phyloP scores from a whole-genome alignment of 1,140 invertebrate genomes.

The Trachelipus rathkii region DNA sequence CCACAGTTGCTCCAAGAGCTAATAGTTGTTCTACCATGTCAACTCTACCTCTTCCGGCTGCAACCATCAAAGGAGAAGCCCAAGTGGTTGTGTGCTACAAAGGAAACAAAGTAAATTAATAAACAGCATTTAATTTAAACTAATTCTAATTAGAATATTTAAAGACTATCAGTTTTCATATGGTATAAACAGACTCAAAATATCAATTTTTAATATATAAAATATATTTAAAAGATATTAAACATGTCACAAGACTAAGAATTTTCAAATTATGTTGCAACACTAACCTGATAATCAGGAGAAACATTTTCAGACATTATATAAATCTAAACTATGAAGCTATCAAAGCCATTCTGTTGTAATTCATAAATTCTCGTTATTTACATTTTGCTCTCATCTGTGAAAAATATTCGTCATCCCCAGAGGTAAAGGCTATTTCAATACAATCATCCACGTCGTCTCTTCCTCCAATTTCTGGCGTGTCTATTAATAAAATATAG shows the following conservation, averaged over 20 bases:
- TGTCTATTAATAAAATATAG: background rate
- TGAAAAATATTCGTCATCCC: conserved; percentile 60
- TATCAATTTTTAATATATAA: too few species aligned
- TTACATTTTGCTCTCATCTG: too few species aligned
- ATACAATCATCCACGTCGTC: conserved; percentile 61
- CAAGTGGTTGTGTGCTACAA: conserved; percentile 62
- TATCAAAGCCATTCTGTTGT: too few species aligned
- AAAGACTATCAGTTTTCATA: background rate
- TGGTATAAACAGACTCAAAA: background rate
- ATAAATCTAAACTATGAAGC: too few species aligned
- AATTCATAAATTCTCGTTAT: too few species aligned
- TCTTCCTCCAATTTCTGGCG: conserved; percentile 54
- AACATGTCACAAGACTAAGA: too few species aligned
- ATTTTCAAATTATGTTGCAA: too few species aligned
- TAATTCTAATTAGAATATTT: background rate
- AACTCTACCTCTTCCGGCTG: conserved; percentile 62
- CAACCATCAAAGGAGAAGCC: conserved; percentile 71
- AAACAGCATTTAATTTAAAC: background rate
- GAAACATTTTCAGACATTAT: conserved; percentile 68
- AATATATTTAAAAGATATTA: too few species aligned
- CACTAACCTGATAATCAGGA: conserved; percentile 56
- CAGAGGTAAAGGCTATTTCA: conserved; percentile 59
- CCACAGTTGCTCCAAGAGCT: conserved; percentile 65
- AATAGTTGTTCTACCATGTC: conserved; percentile 65
- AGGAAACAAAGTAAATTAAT: background rate